Evolutionary conservation across 92 coral and sea anemone genomes (phyloP).

Genomic region (Isaurus tuberculatus): DNA sequence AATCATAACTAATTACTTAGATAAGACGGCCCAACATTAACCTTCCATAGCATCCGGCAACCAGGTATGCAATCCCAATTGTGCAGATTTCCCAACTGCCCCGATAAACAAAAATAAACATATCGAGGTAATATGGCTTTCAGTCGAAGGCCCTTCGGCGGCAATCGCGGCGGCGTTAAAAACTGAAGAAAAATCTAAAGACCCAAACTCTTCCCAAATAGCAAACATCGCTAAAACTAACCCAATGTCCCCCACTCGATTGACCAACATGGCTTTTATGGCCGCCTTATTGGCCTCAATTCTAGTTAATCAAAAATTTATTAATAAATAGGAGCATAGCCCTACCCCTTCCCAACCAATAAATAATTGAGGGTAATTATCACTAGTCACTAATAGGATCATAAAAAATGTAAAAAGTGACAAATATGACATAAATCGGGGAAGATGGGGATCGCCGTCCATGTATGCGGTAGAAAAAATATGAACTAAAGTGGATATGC

Average conservation of each 20-base stretch:
- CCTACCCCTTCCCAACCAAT: slow-evolving; percentile 95
- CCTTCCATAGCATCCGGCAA: slow-evolving; percentile 96
- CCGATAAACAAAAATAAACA: slow-evolving; percentile 83
- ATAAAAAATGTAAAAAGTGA: slow-evolving; percentile 87
- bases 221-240: slow-evolving; percentile 82
- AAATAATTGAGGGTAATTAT: slow-evolving; percentile 82
- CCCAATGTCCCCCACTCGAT: slow-evolving; percentile 89
- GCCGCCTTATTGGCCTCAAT: slow-evolving; percentile 86
- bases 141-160: slow-evolving; percentile 36
- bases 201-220: slow-evolving; percentile 82
- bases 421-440: slow-evolving; percentile 84
- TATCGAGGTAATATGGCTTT: slow-evolving; percentile 70
- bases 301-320: slow-evolving; percentile 81
- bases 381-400: slow-evolving; percentile 83
- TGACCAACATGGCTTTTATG: slow-evolving; percentile 82
- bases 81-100: slow-evolving; percentile 91
- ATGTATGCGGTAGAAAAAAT: slow-evolving; percentile 85
- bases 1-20: slow-evolving; percentile 86
- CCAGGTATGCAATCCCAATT: slow-evolving; percentile 87
- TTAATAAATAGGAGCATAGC: slow-evolving; percentile 81
- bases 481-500: slow-evolving; percentile 82
- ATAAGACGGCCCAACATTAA: slow-evolving; percentile 91
- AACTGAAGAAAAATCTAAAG: slow-evolving; percentile 79
- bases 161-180: slow-evolving; percentile 72
- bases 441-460: slow-evolving; percentile 86